Conservation (phyloP, 2,888 invertebrate genomes). For the Eristalis pertinax region DNA sequence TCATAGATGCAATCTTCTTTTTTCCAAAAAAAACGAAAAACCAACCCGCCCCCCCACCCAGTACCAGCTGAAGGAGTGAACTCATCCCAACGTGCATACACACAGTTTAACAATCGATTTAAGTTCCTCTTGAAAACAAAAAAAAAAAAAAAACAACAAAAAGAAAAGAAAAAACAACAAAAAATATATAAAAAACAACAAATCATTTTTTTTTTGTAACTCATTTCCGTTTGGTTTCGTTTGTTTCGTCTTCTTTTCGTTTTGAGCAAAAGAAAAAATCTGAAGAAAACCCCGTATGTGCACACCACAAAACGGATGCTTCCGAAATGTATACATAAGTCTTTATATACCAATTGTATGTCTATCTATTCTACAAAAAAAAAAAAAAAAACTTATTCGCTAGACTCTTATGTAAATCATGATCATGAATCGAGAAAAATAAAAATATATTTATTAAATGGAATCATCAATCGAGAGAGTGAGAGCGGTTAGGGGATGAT, state of each 20-base stretch:
- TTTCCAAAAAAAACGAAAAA: constrained; percentile 13
- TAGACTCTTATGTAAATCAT: constrained; percentile 63
- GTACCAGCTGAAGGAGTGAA: constrained; percentile 20
- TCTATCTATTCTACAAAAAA: constrained; percentile 33
- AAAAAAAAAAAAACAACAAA: constrained; percentile 22
- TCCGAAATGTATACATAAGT: constrained; percentile 45
- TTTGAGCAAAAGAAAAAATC: not conserved
- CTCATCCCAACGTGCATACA: constrained; percentile 59
- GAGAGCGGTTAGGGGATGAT: not conserved
- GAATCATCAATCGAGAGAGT: constrained; percentile 27
- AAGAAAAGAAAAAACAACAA: no score
- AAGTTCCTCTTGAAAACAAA: constrained; percentile 60
- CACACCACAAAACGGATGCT: constrained; percentile 24
- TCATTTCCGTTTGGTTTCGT: constrained; percentile 5
- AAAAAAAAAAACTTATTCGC: constrained; percentile 46
- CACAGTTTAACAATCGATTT: constrained; percentile 44
- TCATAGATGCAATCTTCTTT: constrained; percentile 26
- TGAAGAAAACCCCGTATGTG: not conserved
- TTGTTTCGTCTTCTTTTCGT: constrained; percentile 16
- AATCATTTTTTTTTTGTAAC: constrained; percentile 7
- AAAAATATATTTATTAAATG: constrained; percentile 72
- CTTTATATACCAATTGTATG: constrained; percentile 50
- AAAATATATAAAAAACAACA: constrained; percentile 19
- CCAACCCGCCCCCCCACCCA: constrained; percentile 18
- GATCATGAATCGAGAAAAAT: constrained; percentile 64